These are phyloP conservation scores for Callipepla californica DNA, from an alignment of 2,113 vertebrate species.

Conservation along the genomic window DNA sequence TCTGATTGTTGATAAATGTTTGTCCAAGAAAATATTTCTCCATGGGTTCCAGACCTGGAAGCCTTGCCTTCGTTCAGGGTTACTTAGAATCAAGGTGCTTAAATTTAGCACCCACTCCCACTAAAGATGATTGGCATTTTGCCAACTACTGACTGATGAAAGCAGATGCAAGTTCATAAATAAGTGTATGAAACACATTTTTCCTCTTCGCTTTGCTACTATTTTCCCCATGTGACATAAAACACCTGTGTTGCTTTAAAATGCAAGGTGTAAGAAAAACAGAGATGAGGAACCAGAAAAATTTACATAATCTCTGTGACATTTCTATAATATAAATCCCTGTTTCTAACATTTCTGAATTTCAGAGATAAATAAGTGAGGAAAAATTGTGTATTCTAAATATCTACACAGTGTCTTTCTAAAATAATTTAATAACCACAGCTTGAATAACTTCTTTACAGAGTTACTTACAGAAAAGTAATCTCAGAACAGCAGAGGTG, in stretches of 20 bases:
- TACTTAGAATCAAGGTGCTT: neutral
- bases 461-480: neutral
- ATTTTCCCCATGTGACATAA: slow-evolving; percentile 21
- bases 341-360: neutral
- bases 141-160: slow-evolving; percentile 34
- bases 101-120: slow-evolving; percentile 3
- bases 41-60: neutral
- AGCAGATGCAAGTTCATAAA: slow-evolving; percentile 42
- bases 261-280: slow-evolving; percentile 20
- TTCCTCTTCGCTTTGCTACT: slow-evolving; percentile 8
- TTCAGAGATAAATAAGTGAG: neutral
- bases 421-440: neutral
- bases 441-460: neutral
- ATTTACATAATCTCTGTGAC: neutral
- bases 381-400: neutral
- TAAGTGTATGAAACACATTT: slow-evolving; percentile 15
- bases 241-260: slow-evolving; percentile 24
- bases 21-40: slow-evolving; percentile 1
- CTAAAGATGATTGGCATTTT: neutral
- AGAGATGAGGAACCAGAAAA: neutral
- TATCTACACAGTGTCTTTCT: neutral
- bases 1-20: neutral
- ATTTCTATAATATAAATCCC: fast-evolving
- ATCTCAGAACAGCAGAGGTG: neutral
- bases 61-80: neutral